phyloP scores from a whole-genome alignment of 1,140 invertebrate species.

The Drosophila tristis region DNA sequence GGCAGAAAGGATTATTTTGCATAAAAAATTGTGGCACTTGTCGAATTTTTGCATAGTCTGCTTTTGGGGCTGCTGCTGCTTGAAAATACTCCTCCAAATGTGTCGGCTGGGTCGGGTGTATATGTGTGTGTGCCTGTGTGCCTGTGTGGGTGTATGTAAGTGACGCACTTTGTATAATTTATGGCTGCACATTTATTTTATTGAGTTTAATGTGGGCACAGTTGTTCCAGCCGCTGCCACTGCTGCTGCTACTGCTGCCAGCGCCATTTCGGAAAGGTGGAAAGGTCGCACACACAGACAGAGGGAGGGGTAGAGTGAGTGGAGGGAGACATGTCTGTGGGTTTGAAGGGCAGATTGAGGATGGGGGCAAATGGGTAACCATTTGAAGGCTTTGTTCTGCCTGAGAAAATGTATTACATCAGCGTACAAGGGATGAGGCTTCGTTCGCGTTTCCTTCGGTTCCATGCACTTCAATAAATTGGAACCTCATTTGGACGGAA shows the following conservation, averaged over 20 bases:
- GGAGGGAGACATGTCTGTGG: too few relatives aligned
- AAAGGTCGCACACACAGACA: conserved; percentile 26
- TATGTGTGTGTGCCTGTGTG: conserved; percentile 4
- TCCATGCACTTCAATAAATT: too few relatives aligned
- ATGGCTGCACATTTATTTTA: conserved; percentile 78
- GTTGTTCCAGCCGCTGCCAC: conserved; percentile 39
- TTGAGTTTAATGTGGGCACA: conserved; percentile 77
- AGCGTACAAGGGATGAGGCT: too few relatives aligned
- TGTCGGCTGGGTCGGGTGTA: neutral
- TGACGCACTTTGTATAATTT: conserved; percentile 73
- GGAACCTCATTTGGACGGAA: too few relatives aligned
- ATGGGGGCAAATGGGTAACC: conserved; percentile 22
- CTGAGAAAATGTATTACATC: conserved; percentile 24
- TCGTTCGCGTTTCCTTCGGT: too few relatives aligned
- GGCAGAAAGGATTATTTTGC: conserved; percentile 71
- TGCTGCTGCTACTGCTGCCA: conserved; percentile 7
- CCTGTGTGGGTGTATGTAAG: conserved; percentile 49
- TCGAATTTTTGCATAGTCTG: conserved; percentile 67
- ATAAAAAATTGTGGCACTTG: conserved; percentile 75
- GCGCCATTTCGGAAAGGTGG: conserved; percentile 39
- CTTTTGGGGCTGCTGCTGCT: conserved; percentile 11
- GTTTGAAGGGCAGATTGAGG: conserved; percentile 13
- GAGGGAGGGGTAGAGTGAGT: neutral
- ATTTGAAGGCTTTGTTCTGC: conserved; percentile 54
- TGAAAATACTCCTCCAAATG: neutral